Base-by-base conservation (phyloP, 1,140 invertebrate species). In the Hyposmocoma kahamanoa region DNA sequence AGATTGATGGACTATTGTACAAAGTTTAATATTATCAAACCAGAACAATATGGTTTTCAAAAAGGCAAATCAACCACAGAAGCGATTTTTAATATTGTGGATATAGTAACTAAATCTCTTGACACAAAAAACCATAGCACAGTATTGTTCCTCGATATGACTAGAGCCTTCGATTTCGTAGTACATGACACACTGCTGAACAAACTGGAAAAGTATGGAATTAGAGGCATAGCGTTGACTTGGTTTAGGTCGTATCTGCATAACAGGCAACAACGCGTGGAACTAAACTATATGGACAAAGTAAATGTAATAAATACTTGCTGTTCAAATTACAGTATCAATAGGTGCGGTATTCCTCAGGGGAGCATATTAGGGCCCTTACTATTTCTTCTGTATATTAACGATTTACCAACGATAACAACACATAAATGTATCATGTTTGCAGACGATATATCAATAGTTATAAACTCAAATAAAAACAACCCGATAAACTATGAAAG, bases 171-270 rank as follows among this genome's bases (percentile, higher is more conserved):
- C 15, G 32, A 36, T 15, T 36, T 36, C 15, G 32, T 36, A 8
- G 8, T 17, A 2, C 44, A 36, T 36, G 20, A 36, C 8, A 34
- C 9, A 5, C 18, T 34, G 36, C 21, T 46, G 9, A 18, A 32
- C 1, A 46, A 49, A 49, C 26, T 49, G 15, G 11, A 30, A 17
- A 26, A 26, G 11, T 49, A 49, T n/a, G 47, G 47, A 5, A 49
- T 49, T n/a, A 26, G 47, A 42, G 47, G 47, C n/a, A 41, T 42
- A 1, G 36, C 47, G 8, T 19, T 20, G 20, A 15, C 17, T 19
- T 49, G 47, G 47, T 8, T 49, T 1, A 36, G 21, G 19, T 28
- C 15, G 17, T 49, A 49, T 49, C 11, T 49, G 1, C 13, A 3
- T 6, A n/a, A 30, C 9, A n/a, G 47, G 1, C 1, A 42, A 20